phyloP scores from a whole-genome alignment of 1,140 invertebrate species.

The Drosophila asahinai region DNA sequence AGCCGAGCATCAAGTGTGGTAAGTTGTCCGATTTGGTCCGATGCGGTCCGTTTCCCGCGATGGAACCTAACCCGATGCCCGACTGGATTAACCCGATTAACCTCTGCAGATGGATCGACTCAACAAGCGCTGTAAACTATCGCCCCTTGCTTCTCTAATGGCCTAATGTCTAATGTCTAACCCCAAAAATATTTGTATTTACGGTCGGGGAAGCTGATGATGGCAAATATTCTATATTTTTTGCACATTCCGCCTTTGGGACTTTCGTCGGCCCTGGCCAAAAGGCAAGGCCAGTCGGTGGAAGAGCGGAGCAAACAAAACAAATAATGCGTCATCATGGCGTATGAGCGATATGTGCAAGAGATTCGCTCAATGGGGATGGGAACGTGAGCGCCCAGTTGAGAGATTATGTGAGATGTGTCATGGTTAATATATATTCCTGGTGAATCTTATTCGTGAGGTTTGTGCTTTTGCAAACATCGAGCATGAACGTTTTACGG shows the following conservation, averaged over 20 bases:
- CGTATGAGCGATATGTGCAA: conserved; percentile 69
- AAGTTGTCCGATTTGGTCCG: conserved; percentile 51
- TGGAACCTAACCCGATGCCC: conserved; percentile 55
- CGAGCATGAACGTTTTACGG: background rate
- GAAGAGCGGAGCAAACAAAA: conserved; percentile 53
- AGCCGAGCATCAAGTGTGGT: conserved; percentile 79
- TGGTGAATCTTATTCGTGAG: background rate
- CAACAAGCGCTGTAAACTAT: conserved; percentile 69
- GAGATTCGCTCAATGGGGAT: conserved; percentile 48
- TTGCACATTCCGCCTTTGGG: conserved; percentile 25
- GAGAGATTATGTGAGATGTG: conserved; percentile 10
- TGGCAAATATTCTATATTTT: conserved; percentile 22
- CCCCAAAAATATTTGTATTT: conserved; percentile 24
- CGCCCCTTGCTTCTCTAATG: conserved; percentile 65
- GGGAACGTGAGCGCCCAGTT: conserved; percentile 39
- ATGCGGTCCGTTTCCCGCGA: conserved; percentile 26
- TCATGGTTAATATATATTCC: conserved; percentile 5
- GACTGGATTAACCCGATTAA: conserved; percentile 66
- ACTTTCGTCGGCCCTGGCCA: conserved; percentile 35
- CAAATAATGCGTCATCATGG: conserved; percentile 60
- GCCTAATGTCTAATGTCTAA: conserved; percentile 47
- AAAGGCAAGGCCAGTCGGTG: conserved; percentile 61
- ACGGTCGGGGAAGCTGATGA: background rate
- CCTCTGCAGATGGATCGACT: conserved; percentile 69
- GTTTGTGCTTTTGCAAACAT: background rate